These are phyloP conservation scores for Coracopsis vasa DNA, from an alignment of 2,113 vertebrate species.

Conservation along the genomic window DNA sequence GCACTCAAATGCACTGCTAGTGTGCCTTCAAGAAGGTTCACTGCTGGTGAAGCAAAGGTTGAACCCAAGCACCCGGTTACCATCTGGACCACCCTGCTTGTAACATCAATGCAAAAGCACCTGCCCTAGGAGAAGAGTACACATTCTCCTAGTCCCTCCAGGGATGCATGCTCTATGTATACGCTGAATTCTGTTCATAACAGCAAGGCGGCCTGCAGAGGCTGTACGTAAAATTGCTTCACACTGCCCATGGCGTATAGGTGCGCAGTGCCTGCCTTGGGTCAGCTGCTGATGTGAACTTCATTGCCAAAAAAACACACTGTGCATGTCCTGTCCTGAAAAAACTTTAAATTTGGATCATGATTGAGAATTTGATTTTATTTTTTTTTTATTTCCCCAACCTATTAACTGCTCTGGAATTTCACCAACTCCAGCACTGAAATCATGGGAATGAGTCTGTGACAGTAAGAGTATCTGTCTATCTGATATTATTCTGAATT, in stretches of 20 bases:
- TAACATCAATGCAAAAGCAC: neutral
- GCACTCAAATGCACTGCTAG: neutral
- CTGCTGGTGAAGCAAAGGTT: neutral
- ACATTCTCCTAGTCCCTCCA: neutral
- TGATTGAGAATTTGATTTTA: neutral
- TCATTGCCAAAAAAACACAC: neutral
- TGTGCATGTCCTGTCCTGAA: neutral
- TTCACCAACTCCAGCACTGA: neutral
- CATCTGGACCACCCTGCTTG: neutral
- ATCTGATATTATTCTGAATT: neutral
- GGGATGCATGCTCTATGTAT: neutral
- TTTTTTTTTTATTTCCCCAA: neutral
- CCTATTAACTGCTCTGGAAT: neutral
- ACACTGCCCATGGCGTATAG: neutral
- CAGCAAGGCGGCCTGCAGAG: neutral
- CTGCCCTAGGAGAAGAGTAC: neutral
- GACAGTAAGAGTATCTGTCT: neutral
- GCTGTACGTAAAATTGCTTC: neutral
- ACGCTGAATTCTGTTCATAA: neutral
- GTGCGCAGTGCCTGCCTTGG: neutral
- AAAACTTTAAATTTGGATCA: neutral
- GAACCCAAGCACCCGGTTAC: neutral
- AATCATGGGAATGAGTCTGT: neutral
- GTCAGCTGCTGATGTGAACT: neutral
- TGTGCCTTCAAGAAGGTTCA: neutral